Evolutionary conservation across 2,888 invertebrate species (phyloP), one percentile per base, ranked within the genome.

Genomic region (Latheticus oryzae): DNA sequence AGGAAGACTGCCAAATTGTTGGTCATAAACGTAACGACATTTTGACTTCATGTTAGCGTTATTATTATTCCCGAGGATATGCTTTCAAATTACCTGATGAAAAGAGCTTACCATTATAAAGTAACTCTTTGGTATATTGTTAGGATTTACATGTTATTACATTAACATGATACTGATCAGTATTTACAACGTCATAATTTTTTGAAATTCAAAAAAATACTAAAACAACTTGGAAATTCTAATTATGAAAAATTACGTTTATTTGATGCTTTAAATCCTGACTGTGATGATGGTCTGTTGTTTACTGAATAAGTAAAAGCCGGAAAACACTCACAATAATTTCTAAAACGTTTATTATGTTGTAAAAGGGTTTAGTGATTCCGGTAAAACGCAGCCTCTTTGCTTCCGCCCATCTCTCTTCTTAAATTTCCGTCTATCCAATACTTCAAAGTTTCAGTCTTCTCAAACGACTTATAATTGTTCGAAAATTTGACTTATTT

Each of bases 341-440:
- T 45, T 45, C 45, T 17, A 45, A 45, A 45, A 45, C 45, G 32
- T 30, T 45, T 30, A 45, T 32, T 45, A 45, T 45, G 45, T 45
- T 45, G 32, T 45, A 45, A 45, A 32, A 45, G 30, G 45, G 30
- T 45, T 45, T 45, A 45, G 45, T n/a, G 30, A 32, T 32, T 30
- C 30, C 45, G 32, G 30, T 4, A 16, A 45, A 45, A 45, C 17
- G 19, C 28, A 11, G 17, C 45, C 32, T 32, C 17, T 17, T 9
- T 21, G 23, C 23, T 38, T 32, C 45, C 45, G 30, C 16, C 19
- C 45, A 30, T 30, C 16, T 42, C 42, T 45, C 45, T 32, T 32
- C 19, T 45, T 43, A 28, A 9, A 11, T 28, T 45, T 45, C 30
- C 21, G 7, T 19, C 19, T 17, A 32, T 35, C 19, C 15, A 35